Evolutionary conservation across 1,140 invertebrate species (phyloP).

Genomic region (Camponotus vicinus): DNA sequence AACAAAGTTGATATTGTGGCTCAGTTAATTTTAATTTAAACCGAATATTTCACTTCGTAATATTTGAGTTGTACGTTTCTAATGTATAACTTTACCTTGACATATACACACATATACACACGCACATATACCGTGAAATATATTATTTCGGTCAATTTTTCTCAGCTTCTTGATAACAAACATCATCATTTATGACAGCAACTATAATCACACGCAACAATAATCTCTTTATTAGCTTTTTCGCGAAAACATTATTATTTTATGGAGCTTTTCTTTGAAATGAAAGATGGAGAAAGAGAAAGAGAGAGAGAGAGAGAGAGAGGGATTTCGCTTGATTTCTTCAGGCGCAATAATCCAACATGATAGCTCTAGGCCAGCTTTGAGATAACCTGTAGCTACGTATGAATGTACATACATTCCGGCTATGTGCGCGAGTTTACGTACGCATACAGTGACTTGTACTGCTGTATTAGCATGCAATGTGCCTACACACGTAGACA

Average conservation of each 20-base stretch:
- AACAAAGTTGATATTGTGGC: conserved; percentile 52
- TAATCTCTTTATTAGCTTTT: conserved; percentile 11
- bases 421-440: conserved; percentile 48
- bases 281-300: not conserved
- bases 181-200: conserved; percentile 12
- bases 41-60: conserved; percentile 44
- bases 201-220: conserved; percentile 22
- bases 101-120: no score
- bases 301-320: not conserved
- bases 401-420: conserved; percentile 18
- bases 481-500: not conserved
- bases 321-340: conserved; percentile 34
- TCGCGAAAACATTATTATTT: conserved; percentile 53
- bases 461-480: conserved; percentile 40
- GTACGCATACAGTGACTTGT: conserved; percentile 30
- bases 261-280: not conserved
- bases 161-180: conserved; percentile 24
- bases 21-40: conserved; percentile 61
- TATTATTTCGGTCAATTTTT: conserved; percentile 6
- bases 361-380: conserved; percentile 54
- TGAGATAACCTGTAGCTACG: conserved; percentile 49
- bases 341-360: conserved; percentile 44
- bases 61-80: conserved; percentile 46
- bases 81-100: not conserved
- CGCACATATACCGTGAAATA: not conserved